Base-by-base conservation (phyloP, 53 echinoderm and acorn worm species). In the Apostichopus leukothele region DNA sequence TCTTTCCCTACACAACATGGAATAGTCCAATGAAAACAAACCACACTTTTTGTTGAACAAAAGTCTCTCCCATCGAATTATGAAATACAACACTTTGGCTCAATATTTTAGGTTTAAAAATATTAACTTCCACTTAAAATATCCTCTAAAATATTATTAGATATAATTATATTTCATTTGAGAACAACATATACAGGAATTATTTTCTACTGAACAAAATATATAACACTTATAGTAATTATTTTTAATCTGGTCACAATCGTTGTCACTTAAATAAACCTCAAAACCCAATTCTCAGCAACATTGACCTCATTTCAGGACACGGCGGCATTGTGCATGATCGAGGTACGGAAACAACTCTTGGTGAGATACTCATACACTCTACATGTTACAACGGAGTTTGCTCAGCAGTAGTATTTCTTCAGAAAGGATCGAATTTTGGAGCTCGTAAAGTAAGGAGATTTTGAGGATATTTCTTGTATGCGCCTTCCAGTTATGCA, bases 11-110 rank as follows among this genome's bases (percentile, higher is more conserved):
- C 81, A 53, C 81, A 81, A 54, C 50, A 54, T 81, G 81, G 81
- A 81, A 81, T 59, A 81, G 81, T 81, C 81, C 81, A 81, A 81
- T 81, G 81, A 81, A 81, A 81, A 81, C 81, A 81, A 81, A 81
- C 59, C 54, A 23, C 81, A 22, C 55, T 81, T 59, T 54, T 81
- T 81, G 81, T 59, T 57, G 11, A 81, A 22, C 59, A 81, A 81
- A 77, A 81, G 52, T 7, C 71, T 71, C 20, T 18, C 20, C 68
- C 11, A 14, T 68, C 68, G 19, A 68, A 68, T 68, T 68, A 14
- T 68, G 68, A 14, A 13, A 39, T 39, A 39, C 3, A 39, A 39
- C 39, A 39, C 39, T 39, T 39, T 39, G 39, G 39, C 39, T 39
- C 39, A 39, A 39, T 39, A 39, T 39, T 39, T 39, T 39, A 39